Conservation (phyloP, 1,140 invertebrate species). For the Heliconius eleuchia region DNA sequence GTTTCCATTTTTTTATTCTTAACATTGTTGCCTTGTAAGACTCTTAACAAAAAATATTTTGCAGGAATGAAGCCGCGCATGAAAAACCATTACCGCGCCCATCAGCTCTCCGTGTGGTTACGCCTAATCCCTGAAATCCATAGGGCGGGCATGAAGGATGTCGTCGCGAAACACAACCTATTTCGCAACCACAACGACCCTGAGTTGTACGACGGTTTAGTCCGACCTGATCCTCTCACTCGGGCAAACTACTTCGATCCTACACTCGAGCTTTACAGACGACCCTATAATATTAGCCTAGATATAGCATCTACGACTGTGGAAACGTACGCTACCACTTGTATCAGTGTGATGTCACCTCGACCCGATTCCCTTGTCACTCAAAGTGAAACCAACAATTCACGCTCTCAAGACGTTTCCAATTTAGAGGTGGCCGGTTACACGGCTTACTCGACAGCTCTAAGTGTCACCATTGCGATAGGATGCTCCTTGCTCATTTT, state of each 20-base stretch:
- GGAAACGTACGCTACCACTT: conserved; percentile 83
- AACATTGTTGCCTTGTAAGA: background rate
- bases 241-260: conserved; percentile 72
- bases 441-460: conserved; percentile 90
- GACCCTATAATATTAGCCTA: conserved; percentile 81
- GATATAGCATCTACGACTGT: conserved; percentile 82
- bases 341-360: conserved; percentile 82
- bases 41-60: conserved; percentile 27
- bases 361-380: conserved; percentile 74
- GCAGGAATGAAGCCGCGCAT: conserved; percentile 93
- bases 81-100: conserved; percentile 96
- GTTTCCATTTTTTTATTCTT: background rate
- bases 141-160: conserved; percentile 92
- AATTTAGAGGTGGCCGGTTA: conserved; percentile 90
- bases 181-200: conserved; percentile 91
- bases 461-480: conserved; percentile 93
- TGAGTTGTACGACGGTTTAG: conserved; percentile 90
- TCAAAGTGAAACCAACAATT: conserved; percentile 77
- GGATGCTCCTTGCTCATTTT: conserved; percentile 92
- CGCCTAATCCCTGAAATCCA: conserved; percentile 96
- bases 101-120: conserved; percentile 96
- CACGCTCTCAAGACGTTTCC: conserved; percentile 83
- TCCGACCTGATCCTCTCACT: conserved; percentile 89
- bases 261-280: conserved; percentile 82
- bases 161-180: conserved; percentile 90